Evolutionary conservation across 2,888 invertebrate genomes (phyloP).

Genomic region (Drosophila longiperda): DNA sequence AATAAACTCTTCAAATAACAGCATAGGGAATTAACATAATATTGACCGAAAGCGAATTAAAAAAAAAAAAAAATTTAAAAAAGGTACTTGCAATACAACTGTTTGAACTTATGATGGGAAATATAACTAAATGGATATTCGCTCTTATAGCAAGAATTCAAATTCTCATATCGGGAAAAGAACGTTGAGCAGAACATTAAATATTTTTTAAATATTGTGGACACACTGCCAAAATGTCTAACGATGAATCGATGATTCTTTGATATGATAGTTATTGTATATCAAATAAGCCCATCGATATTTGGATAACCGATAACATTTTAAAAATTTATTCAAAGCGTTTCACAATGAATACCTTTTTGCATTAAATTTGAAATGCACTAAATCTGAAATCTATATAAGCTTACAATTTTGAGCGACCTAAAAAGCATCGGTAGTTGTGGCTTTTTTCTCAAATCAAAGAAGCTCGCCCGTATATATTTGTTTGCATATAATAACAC

Average conservation of each 20-base stretch:
- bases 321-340: neutral
- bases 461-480: neutral
- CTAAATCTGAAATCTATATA: neutral
- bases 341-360: too few relatives aligned
- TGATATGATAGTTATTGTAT: neutral
- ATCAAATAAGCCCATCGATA: neutral
- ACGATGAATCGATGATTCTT: neutral
- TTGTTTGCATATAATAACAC: neutral
- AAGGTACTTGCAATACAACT: neutral
- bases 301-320: neutral
- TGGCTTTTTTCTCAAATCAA: neutral
- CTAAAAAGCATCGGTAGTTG: neutral
- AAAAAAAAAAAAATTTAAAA: neutral
- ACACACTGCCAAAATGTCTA: neutral
- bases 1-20: neutral
- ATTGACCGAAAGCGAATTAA: neutral
- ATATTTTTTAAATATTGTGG: neutral
- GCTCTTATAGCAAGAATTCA: neutral
- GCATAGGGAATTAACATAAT: neutral
- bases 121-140: neutral
- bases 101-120: neutral
- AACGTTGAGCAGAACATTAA: neutral
- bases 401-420: neutral
- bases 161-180: neutral
- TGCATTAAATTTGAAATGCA: neutral